Conservation (phyloP, 2,888 invertebrate genomes). For the Stenotaenia linearis region DNA sequence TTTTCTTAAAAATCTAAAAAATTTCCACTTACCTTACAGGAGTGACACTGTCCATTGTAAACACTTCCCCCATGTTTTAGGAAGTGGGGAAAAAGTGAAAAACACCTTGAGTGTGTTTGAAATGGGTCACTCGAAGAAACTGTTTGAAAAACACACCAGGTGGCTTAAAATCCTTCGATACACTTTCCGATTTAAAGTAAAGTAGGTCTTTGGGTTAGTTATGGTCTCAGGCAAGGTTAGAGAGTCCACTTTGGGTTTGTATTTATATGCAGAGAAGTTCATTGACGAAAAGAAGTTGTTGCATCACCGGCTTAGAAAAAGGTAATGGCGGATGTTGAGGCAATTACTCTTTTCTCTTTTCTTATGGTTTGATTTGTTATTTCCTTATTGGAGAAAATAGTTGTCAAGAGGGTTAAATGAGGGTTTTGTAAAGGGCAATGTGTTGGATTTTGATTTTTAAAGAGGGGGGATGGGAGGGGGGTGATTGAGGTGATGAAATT, state of each 20-base stretch:
- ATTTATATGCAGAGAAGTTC: background rate
- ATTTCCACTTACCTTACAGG: background rate
- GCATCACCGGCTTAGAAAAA: background rate
- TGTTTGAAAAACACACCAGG: background rate
- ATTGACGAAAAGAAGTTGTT: slow-evolving; percentile 17
- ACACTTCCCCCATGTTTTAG: background rate
- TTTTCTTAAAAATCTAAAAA: background rate
- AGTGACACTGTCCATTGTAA: background rate
- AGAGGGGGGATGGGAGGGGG: too few species aligned
- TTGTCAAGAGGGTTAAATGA: background rate
- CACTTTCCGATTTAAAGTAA: background rate
- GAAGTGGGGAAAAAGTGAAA: background rate
- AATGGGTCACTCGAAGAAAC: background rate
- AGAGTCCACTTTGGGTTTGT: slow-evolving; percentile 1
- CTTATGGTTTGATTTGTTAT: slow-evolving; percentile 22
- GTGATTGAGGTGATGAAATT: too few species aligned
- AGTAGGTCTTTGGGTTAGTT: slow-evolving; percentile 5
- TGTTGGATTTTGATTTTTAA: background rate
- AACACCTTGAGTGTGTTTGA: background rate
- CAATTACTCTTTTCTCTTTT: background rate
- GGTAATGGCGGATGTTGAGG: slow-evolving; percentile 10
- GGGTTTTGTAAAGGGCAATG: background rate
- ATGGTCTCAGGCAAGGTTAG: slow-evolving; percentile 4
- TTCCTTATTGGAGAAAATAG: background rate
- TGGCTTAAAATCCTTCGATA: background rate